phyloP scores from a whole-genome alignment of 2,888 invertebrate species.

The Rapana venosa region DNA sequence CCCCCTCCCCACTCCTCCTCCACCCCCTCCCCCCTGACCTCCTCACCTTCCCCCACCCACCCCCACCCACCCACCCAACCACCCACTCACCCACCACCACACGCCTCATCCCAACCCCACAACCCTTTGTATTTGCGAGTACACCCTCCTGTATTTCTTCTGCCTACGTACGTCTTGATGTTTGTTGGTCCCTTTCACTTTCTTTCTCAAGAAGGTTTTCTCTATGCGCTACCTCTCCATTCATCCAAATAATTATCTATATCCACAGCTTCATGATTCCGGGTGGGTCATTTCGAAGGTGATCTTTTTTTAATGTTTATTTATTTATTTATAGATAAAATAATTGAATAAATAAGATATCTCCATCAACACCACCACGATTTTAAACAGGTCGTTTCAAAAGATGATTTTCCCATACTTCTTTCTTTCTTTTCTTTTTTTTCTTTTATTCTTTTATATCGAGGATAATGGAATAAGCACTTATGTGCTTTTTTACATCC shows the following conservation, averaged over 20 bases:
- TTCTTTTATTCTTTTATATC: no score
- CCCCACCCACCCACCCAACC: neutral
- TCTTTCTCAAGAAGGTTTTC: neutral
- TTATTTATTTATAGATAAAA: no score
- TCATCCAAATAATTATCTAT: neutral
- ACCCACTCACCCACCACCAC: no score
- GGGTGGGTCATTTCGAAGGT: neutral
- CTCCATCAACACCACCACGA: no score
- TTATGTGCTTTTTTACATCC: no score
- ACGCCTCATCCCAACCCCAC: no score
- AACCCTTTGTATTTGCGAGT: no score
- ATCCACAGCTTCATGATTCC: neutral
- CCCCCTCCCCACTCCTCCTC: neutral
- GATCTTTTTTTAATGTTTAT: neutral
- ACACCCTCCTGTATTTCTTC: neutral
- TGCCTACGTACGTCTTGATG: neutral
- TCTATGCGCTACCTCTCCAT: neutral
- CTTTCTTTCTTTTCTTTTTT: no score
- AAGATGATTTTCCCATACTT: no score
- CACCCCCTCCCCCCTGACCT: neutral
- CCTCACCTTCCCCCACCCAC: neutral
- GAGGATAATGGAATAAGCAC: no score
- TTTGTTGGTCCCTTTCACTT: neutral
- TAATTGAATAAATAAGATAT: no score
- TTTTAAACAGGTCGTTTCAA: no score